These are phyloP conservation scores for Sternotherus odoratus DNA, from an alignment of 2,797 vertebrate genomes.

Conservation along the genomic window DNA sequence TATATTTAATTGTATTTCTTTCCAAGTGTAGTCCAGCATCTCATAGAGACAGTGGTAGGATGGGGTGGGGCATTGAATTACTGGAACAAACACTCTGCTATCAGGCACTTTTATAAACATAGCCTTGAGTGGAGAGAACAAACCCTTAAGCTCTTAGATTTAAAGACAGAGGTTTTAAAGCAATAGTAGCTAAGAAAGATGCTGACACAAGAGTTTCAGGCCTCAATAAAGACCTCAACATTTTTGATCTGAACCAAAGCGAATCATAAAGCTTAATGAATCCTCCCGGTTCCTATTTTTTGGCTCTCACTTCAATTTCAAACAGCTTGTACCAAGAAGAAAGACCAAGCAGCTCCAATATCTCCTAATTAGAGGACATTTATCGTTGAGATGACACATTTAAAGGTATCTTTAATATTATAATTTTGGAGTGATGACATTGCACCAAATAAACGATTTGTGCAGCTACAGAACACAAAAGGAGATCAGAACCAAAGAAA, in stretches of 20 bases:
- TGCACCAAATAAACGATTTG: neutral
- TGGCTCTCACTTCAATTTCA: neutral
- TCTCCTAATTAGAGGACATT: neutral
- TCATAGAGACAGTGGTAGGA: neutral
- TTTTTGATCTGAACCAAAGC: neutral
- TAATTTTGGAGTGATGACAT: neutral
- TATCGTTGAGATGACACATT: neutral
- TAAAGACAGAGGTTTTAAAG: neutral
- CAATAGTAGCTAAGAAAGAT: neutral
- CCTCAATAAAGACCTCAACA: neutral
- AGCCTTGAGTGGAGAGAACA: neutral
- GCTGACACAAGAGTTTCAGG: neutral
- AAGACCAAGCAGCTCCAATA: neutral
- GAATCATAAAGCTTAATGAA: neutral
- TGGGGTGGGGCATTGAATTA: neutral
- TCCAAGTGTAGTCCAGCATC: neutral
- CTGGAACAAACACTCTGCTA: accelerated
- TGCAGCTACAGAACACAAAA: neutral
- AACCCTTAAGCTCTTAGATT: neutral
- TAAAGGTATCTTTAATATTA: neutral
- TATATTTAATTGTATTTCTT: neutral
- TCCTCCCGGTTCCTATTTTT: neutral
- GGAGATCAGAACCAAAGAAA: neutral
- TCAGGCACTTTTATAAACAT: neutral
- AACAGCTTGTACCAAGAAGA: neutral